Conservation (phyloP, 2,888 invertebrate genomes). For the Pseudococcus jackbeardsleyi region DNA sequence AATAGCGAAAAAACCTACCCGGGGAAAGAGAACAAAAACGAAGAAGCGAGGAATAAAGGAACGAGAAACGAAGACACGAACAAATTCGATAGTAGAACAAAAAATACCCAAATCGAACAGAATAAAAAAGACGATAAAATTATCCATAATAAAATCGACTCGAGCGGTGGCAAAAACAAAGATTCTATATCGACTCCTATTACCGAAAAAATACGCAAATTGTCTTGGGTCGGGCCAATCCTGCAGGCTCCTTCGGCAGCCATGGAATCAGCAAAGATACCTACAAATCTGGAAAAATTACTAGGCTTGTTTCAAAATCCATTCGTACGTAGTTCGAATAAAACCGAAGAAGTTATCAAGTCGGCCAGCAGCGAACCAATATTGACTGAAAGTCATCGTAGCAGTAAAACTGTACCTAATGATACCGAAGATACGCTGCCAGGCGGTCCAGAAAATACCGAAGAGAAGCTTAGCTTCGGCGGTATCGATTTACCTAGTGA, state of each 20-base stretch:
- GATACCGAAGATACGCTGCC: neutral
- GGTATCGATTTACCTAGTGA: constrained; percentile 11
- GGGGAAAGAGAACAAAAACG: constrained; percentile 52
- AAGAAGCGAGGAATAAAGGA: neutral
- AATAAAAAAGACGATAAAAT: neutral
- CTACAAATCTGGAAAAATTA: constrained; percentile 77
- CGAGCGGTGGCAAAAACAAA: neutral
- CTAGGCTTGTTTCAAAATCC: constrained; percentile 78
- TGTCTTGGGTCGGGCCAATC: constrained; percentile 73
- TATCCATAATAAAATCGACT: neutral
- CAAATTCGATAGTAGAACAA: neutral
- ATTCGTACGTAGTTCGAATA: constrained; percentile 61
- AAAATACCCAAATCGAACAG: constrained; percentile 70
- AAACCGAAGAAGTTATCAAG: constrained; percentile 45
- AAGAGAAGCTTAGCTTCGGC: neutral
- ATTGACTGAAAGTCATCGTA: neutral
- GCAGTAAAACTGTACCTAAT: neutral
- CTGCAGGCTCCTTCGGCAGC: constrained; percentile 71
- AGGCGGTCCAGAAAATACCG: neutral
- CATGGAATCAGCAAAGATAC: constrained; percentile 71
- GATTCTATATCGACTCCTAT: constrained; percentile 71
- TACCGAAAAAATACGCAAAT: constrained; percentile 73
- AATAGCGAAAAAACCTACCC: constrained; percentile 67
- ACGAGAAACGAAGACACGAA: neutral
- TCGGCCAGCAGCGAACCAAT: constrained; percentile 38